A percentile compares a stretch with the other conserved stretches of the same genome.
Evolutionary conservation across 2,797 vertebrate genomes (phyloP).

Genomic region (Gymnothorax javanicus): DNA sequence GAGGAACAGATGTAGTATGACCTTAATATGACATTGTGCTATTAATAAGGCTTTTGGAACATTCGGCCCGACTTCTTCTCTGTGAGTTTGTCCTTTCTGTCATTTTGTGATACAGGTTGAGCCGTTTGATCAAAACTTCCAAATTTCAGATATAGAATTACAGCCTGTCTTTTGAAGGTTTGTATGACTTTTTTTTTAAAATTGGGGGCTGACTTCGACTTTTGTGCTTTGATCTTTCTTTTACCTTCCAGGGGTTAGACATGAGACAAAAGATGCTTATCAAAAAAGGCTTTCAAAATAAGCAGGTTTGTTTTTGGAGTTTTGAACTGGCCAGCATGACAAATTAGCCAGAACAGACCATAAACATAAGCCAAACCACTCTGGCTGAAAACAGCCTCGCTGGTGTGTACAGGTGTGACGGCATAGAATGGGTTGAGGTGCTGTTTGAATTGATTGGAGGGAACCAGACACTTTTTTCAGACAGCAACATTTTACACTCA

Average conservation of each 20-base stretch:
- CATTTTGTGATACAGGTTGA: not conserved
- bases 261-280: not conserved
- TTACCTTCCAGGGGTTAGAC: not conserved
- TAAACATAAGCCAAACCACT: not conserved
- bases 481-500: conserved; percentile 20
- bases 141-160: not conserved
- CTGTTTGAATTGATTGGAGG: not conserved
- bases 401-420: not conserved
- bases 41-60: not conserved
- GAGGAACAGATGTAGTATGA: not conserved
- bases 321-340: no score
- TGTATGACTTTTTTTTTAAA: not conserved
- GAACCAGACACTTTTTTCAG: conserved; percentile 14
- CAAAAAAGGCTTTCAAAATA: not conserved
- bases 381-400: not conserved
- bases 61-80: not conserved
- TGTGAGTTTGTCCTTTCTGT: not conserved
- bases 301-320: not conserved
- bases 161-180: not conserved
- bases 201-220: not conserved
- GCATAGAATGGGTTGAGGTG: not conserved
- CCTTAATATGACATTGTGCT: not conserved
- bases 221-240: not conserved
- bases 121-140: not conserved
- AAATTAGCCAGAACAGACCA: not conserved